These are phyloP conservation scores for Thera obeliscata DNA, from an alignment of 2,888 invertebrate genomes.

Conservation along the genomic window DNA sequence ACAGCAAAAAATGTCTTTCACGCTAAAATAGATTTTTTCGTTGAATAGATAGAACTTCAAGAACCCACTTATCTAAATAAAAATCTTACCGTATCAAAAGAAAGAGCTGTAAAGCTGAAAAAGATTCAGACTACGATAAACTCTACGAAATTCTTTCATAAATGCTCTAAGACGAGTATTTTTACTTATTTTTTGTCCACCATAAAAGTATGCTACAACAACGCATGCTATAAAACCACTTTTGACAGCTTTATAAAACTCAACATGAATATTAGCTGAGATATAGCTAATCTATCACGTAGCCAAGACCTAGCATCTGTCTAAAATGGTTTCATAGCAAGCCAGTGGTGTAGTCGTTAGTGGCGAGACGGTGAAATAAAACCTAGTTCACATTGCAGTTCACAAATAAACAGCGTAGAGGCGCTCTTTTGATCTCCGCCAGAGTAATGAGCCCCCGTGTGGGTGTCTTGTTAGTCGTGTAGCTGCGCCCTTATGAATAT, in stretches of 20 bases:
- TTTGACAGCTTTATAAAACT: slow-evolving; percentile 8
- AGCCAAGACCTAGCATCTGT: not conserved
- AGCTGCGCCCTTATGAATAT: slow-evolving; percentile 25
- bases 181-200: slow-evolving; percentile 21
- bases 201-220: slow-evolving; percentile 11
- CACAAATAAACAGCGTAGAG: slow-evolving; percentile 60
- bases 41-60: slow-evolving; percentile 9
- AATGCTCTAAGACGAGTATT: slow-evolving; percentile 19
- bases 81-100: slow-evolving; percentile 17
- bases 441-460: slow-evolving; percentile 58
- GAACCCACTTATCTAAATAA: slow-evolving; percentile 2
- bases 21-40: slow-evolving; percentile 17
- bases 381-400: slow-evolving; percentile 37
- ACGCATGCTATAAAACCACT: not conserved
- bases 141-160: slow-evolving; percentile 29
- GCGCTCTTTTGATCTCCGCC: slow-evolving; percentile 56
- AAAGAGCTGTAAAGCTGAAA: slow-evolving; percentile 21
- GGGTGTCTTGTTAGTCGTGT: slow-evolving; percentile 37
- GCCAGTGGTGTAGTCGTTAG: slow-evolving; percentile 28
- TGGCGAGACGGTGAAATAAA: slow-evolving; percentile 31
- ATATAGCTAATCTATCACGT: not conserved
- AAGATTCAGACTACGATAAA: slow-evolving; percentile 30
- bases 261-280: not conserved
- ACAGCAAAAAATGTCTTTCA: slow-evolving; percentile 5
- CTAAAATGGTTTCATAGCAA: slow-evolving; percentile 1